phyloP scores from a whole-genome alignment of 2,888 invertebrate genomes.

The Perizoma flavofasciatum region DNA sequence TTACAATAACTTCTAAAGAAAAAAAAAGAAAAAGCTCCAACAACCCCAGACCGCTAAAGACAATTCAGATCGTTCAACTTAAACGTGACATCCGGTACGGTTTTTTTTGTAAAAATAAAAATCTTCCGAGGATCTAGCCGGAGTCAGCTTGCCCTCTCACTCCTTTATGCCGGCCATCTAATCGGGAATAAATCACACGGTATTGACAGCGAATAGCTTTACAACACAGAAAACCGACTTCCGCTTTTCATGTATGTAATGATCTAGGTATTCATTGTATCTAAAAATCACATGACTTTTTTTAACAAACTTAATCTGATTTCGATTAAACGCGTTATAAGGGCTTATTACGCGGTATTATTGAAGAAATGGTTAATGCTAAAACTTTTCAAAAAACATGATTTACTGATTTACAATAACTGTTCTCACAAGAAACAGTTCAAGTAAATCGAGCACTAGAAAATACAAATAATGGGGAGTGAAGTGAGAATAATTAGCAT shows the following conservation, averaged over 20 bases:
- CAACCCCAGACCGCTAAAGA: conserved; percentile 54
- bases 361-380: too few species aligned
- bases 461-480: conserved; percentile 20
- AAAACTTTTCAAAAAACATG: too few species aligned
- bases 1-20: conserved; percentile 25
- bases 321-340: too few species aligned
- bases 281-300: too few species aligned
- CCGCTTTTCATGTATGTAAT: too few species aligned
- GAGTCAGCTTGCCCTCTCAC: conserved; percentile 53
- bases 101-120: conserved; percentile 48
- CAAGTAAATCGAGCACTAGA: conserved; percentile 1
- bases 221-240: conserved; percentile 32
- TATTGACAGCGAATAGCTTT: conserved; percentile 55
- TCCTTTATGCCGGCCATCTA: conserved; percentile 40
- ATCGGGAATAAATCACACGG: conserved; percentile 55
- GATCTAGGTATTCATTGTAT: too few species aligned
- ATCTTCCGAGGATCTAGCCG: conserved; percentile 56
- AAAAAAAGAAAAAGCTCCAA: conserved; percentile 33
- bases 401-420: not conserved
- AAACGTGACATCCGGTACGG: conserved; percentile 74
- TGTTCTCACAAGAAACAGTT: not conserved
- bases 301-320: too few species aligned
- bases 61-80: conserved; percentile 72
- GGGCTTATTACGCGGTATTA: too few species aligned
- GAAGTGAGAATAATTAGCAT: conserved; percentile 34